Percentiles rank a stretch among this genome's conserved stretches.
These are phyloP conservation scores for Oscheius sp. DNA, from an alignment of 1,140 invertebrate species.

Conservation along the genomic window DNA sequence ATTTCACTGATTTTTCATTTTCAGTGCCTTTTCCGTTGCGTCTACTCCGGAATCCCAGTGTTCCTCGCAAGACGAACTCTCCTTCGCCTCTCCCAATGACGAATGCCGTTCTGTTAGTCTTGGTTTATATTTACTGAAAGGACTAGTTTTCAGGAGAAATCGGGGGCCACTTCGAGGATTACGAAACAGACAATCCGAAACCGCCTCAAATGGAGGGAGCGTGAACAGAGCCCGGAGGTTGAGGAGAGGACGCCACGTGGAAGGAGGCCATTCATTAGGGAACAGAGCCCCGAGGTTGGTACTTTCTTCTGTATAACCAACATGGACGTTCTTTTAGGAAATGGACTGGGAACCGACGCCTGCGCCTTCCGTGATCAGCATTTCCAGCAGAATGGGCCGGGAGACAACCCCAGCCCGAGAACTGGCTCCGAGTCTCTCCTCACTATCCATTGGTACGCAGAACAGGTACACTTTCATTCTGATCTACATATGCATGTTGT, in stretches of 20 bases:
- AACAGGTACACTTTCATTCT: too few relatives aligned
- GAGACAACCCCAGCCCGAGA: neutral
- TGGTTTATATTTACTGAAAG: neutral
- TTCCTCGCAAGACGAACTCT: slow-evolving; percentile 12
- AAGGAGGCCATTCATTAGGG: neutral
- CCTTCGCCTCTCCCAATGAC: too few relatives aligned
- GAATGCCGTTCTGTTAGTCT: too few relatives aligned
- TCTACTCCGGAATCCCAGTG: slow-evolving; percentile 26
- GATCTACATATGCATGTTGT: too few relatives aligned
- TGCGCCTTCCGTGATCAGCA: slow-evolving; percentile 13
- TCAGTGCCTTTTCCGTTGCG: slow-evolving; percentile 32
- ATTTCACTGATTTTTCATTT: neutral
- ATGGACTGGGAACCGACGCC: slow-evolving; percentile 6
- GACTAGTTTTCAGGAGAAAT: neutral
- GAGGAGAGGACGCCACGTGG: neutral
- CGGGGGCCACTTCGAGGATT: neutral
- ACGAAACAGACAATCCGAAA: neutral
- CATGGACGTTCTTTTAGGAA: neutral
- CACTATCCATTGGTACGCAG: slow-evolving; percentile 11
- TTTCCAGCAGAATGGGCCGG: neutral
- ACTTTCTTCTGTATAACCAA: neutral
- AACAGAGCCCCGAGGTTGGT: neutral
- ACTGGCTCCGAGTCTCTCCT: neutral
- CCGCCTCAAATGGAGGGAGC: neutral
- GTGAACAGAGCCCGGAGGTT: neutral